Conservation (phyloP, 2,888 invertebrate genomes). For the Trisateles emortualis region DNA sequence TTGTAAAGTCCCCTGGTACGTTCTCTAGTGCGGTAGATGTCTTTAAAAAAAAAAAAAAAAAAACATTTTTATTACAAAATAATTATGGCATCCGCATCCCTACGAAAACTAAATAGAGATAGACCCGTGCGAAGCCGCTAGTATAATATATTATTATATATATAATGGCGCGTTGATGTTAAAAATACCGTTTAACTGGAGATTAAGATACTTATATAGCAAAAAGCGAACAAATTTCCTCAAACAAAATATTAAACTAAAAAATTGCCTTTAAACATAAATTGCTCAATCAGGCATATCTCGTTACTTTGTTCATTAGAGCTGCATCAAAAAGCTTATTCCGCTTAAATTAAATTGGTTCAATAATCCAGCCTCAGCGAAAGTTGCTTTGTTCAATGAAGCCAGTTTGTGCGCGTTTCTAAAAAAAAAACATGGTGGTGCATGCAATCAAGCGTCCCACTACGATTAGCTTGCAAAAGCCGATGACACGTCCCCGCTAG, state of each 20-base stretch:
- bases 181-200: too few species aligned
- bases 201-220: too few species aligned
- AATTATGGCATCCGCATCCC: too few species aligned
- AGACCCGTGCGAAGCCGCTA: too few species aligned
- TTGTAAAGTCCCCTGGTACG: too few species aligned
- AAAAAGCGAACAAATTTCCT: neutral
- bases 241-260: constrained; percentile 9
- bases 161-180: too few species aligned
- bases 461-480: constrained; percentile 75
- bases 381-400: constrained; percentile 78
- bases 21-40: too few species aligned
- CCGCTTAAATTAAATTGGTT: constrained; percentile 75
- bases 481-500: constrained; percentile 76
- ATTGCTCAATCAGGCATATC: constrained; percentile 54
- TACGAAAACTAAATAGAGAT: too few species aligned
- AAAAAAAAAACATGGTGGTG: constrained; percentile 65
- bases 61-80: too few species aligned
- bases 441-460: constrained; percentile 76
- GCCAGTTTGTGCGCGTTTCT: constrained; percentile 65
- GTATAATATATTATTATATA: too few species aligned
- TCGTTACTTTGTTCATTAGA: constrained; percentile 62
- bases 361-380: constrained; percentile 74
- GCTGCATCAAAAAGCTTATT: constrained; percentile 69
- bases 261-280: constrained; percentile 32
- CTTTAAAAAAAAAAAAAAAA: too few species aligned